Percentiles rank a stretch among this genome's conserved stretches.
phyloP scores from a whole-genome alignment of 2,888 invertebrate species.

The Stenichneumon culpator region DNA sequence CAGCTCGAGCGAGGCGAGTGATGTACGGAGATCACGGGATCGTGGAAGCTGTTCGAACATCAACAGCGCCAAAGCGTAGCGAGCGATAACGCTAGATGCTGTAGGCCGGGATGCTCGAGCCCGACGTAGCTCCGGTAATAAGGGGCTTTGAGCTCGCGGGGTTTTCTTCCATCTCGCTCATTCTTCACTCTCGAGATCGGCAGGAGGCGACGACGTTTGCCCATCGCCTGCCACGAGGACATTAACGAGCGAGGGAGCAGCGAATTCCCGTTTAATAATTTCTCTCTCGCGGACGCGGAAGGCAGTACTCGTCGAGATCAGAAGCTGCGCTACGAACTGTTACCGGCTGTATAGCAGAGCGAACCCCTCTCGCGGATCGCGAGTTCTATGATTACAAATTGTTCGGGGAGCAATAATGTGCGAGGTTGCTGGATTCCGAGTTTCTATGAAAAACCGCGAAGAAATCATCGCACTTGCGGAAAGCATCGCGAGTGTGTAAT shows the following conservation, averaged over 20 bases:
- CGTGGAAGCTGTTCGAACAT: conserved; percentile 47
- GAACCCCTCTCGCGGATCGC: conserved; percentile 21
- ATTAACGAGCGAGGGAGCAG: conserved; percentile 46
- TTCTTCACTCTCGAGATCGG: conserved; percentile 36
- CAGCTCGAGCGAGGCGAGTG: conserved; percentile 19
- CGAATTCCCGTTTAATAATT: conserved; percentile 60
- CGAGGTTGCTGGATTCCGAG: conserved; percentile 31
- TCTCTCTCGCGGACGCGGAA: conserved; percentile 59
- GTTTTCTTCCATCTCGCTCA: conserved; percentile 41
- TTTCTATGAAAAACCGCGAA: conserved; percentile 15
- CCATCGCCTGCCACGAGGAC: conserved; percentile 54
- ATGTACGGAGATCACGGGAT: conserved; percentile 41
- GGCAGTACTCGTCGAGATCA: conserved; percentile 34
- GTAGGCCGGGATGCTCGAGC: conserved; percentile 21
- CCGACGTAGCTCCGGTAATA: conserved; percentile 55
- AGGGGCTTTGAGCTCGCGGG: conserved; percentile 50
- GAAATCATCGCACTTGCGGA: conserved; percentile 10
- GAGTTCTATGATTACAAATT: conserved; percentile 54
- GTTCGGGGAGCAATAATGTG: conserved; percentile 37
- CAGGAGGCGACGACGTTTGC: conserved; percentile 46
- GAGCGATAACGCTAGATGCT: conserved; percentile 54
- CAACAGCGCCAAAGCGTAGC: conserved; percentile 20
- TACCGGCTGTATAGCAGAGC: conserved; percentile 7
- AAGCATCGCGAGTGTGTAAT: neutral
- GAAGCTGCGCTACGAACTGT: conserved; percentile 23